Evolutionary conservation across 2,113 vertebrate genomes (phyloP).

Genomic region (Bombycilla garrulus): DNA sequence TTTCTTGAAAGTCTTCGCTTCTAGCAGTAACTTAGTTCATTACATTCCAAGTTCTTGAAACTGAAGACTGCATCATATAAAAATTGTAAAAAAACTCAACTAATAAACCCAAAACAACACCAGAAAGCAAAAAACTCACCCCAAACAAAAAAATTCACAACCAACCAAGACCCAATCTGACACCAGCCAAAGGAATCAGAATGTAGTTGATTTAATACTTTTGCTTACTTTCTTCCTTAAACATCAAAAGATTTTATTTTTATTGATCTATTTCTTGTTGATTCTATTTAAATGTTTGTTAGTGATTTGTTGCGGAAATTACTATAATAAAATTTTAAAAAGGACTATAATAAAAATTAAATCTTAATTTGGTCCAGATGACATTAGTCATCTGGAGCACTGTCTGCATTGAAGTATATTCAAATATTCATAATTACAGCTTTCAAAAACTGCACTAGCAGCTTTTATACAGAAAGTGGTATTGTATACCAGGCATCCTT

Average conservation of each 20-base stretch:
- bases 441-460: background rate
- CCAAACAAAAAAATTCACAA: background rate
- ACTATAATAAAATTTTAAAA: background rate
- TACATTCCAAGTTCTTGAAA: background rate
- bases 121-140: background rate
- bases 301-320: background rate
- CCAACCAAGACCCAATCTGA: background rate
- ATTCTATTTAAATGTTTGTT: background rate
- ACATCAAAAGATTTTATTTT: background rate
- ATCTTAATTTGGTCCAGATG: background rate
- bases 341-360: background rate
- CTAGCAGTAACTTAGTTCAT: background rate
- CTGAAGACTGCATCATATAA: background rate
- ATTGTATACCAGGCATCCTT: background rate
- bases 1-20: background rate
- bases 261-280: background rate
- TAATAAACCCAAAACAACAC: background rate
- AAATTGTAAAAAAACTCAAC: background rate
- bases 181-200: background rate
- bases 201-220: background rate
- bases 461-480: background rate
- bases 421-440: background rate
- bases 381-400: background rate
- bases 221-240: background rate
- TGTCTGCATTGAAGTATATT: background rate